A percentile compares a stretch with the other conserved stretches of the same genome.
These are phyloP conservation scores for Heliocidaris tuberculata DNA, from an alignment of 35 echinoderm and acorn worm species.

Conservation along the genomic window DNA sequence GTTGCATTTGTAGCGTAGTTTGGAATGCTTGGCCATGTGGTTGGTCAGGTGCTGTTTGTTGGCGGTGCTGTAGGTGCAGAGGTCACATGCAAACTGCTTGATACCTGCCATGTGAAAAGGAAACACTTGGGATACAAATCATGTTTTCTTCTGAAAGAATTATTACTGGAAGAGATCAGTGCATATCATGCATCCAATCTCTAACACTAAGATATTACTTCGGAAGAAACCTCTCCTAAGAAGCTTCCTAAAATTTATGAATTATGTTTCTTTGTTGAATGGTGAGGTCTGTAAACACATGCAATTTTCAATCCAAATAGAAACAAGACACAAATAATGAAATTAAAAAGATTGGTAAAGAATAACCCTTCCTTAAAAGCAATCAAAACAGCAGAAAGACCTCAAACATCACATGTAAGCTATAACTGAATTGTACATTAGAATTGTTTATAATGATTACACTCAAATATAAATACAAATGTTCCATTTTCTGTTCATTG, in stretches of 20 bases:
- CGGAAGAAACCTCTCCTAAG: neutral
- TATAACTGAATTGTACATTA: too few relatives aligned
- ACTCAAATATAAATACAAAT: too few relatives aligned
- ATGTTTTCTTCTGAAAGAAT: neutral
- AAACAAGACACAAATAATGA: too few relatives aligned
- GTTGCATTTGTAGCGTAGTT: slow-evolving; percentile 66
- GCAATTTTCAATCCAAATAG: too few relatives aligned
- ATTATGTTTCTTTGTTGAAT: too few relatives aligned
- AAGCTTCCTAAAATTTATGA: neutral
- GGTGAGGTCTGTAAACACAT: too few relatives aligned
- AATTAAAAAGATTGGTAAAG: too few relatives aligned
- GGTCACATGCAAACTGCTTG: slow-evolving; percentile 81
- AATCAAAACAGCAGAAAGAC: too few relatives aligned
- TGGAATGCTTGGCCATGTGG: slow-evolving; percentile 91
- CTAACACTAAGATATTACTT: neutral
- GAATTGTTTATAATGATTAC: too few relatives aligned
- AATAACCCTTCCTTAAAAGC: too few relatives aligned
- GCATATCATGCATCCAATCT: neutral
- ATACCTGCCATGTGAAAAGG: slow-evolving; percentile 57
- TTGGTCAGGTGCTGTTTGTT: slow-evolving; percentile 94
- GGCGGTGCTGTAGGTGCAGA: slow-evolving; percentile 82
- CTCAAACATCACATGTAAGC: too few relatives aligned
- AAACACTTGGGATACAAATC: neutral
- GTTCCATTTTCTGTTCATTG: too few relatives aligned
- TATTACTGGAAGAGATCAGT: neutral